Evolutionary conservation across 2,797 vertebrate genomes (phyloP), one percentile per base, ranked within the genome.

Genomic region (Mustela erminea): DNA sequence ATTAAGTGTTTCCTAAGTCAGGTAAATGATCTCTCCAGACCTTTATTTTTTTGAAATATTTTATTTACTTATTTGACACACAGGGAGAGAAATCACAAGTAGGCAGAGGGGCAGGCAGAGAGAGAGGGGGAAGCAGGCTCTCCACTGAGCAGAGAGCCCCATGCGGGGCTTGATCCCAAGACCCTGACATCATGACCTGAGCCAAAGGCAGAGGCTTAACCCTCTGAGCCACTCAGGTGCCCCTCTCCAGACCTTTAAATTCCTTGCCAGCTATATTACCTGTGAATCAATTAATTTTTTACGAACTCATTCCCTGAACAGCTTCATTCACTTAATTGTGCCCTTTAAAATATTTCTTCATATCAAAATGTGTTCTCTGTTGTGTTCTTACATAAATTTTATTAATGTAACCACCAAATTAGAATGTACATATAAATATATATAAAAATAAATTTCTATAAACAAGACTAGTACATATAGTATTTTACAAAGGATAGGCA

Each of bases 321-420:
- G 54, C 74, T 87, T 70, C 49, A 49, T 78, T 83, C 43, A 14
- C 21, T 93, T 78, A 66, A 80, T 80, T 66, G 1, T 41, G 21
- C 21, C 80, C 21, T 85, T 93, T 66, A 89, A 68, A 94, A 78
- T 49, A 87, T 62, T 74, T 92, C 2, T 95, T 62, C 90, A 25
- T 27, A 66, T 75, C 21, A 54, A 86, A 60, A 0, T 43, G 3
- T 89, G 9, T 62, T 83, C 27, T 58, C 23, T 87, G 0, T 41
- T 75, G 5, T 95, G 17, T 41, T 77, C 20, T 41, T 64, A 46
- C 13, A 18, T 87, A n/a, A 74, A 80, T 84, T 82, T 83, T 85
- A 84, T 56, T 87, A 56, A 54, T 32, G 3, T 85, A 84, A 46
- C 29, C 27, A 43, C 17, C 27, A 88, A 85, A 78, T 1, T 64